Evolutionary conservation across 2,888 invertebrate genomes (phyloP).

Genomic region (Leptopilina syphax): DNA sequence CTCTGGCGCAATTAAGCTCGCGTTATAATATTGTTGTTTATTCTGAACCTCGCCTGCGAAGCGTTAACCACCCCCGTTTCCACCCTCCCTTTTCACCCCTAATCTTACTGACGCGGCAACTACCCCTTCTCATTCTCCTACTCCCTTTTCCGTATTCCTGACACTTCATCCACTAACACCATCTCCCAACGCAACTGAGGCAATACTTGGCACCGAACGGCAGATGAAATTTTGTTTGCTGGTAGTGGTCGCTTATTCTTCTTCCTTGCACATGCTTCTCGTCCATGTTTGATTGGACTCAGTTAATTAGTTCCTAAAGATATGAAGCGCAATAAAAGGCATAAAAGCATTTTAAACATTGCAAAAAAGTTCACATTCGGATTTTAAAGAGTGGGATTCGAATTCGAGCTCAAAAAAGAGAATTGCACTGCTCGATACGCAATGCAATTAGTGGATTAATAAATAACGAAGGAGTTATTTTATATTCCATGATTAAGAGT

Average conservation of each 20-base stretch:
- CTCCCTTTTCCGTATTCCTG: slow-evolving; percentile 37
- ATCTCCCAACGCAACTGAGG: slow-evolving; percentile 20
- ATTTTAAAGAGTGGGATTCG: not conserved
- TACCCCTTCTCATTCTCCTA: slow-evolving; percentile 56
- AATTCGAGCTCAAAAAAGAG: not conserved
- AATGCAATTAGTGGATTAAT: not conserved
- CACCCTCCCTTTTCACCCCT: slow-evolving; percentile 56
- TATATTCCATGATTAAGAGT: too few relatives aligned
- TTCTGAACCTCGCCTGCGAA: slow-evolving; percentile 71
- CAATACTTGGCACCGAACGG: slow-evolving; percentile 41
- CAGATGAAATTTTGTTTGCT: slow-evolving; percentile 63
- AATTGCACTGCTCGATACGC: not conserved
- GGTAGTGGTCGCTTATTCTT: slow-evolving; percentile 53
- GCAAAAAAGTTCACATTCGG: slow-evolving; percentile 7
- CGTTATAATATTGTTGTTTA: slow-evolving; percentile 76
- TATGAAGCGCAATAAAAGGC: not conserved
- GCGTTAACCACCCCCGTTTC: slow-evolving; percentile 66
- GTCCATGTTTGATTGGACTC: slow-evolving; percentile 70
- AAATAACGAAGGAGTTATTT: too few relatives aligned
- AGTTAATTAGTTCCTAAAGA: slow-evolving; percentile 67
- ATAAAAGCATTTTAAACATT: slow-evolving; percentile 11
- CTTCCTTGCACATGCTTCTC: slow-evolving; percentile 43
- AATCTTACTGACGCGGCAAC: slow-evolving; percentile 63
- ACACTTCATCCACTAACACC: slow-evolving; percentile 50
- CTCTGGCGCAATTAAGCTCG: slow-evolving; percentile 75